Evolutionary conservation across 2,113 vertebrate genomes (phyloP).

Genomic region (Mirza zaza): DNA sequence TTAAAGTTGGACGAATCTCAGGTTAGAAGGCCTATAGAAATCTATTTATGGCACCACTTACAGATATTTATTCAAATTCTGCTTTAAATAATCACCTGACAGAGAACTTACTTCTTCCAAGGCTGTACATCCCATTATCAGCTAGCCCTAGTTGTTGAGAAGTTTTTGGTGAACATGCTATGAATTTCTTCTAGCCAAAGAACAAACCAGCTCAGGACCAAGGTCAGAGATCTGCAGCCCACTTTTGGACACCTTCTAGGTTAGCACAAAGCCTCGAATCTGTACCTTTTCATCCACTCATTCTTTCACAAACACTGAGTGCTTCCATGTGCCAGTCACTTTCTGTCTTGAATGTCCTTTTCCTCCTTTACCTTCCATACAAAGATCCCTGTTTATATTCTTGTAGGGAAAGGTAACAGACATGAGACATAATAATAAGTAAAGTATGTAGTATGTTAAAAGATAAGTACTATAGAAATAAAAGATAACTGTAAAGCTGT

Average conservation of each 20-base stretch:
- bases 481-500: background rate
- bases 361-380: too few relatives aligned
- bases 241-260: background rate
- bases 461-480: background rate
- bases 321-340: too few relatives aligned
- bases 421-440: too few relatives aligned
- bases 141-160: background rate
- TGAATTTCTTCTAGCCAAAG: background rate
- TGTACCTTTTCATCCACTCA: background rate
- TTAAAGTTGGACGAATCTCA: background rate
- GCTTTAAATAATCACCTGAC: background rate
- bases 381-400: too few relatives aligned
- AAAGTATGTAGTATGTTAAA: background rate
- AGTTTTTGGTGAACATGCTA: background rate
- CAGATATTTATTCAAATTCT: background rate
- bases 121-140: background rate
- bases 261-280: background rate
- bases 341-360: too few relatives aligned
- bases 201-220: background rate
- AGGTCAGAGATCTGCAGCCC: background rate
- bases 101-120: background rate
- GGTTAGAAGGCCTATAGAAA: background rate
- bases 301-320: background rate
- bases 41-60: background rate
- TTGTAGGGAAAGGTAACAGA: too few relatives aligned